A percentile compares a stretch with the other conserved stretches of the same genome.
Evolutionary conservation across 2,797 vertebrate genomes (phyloP).

Genomic region (Sebastes glaucus): DNA sequence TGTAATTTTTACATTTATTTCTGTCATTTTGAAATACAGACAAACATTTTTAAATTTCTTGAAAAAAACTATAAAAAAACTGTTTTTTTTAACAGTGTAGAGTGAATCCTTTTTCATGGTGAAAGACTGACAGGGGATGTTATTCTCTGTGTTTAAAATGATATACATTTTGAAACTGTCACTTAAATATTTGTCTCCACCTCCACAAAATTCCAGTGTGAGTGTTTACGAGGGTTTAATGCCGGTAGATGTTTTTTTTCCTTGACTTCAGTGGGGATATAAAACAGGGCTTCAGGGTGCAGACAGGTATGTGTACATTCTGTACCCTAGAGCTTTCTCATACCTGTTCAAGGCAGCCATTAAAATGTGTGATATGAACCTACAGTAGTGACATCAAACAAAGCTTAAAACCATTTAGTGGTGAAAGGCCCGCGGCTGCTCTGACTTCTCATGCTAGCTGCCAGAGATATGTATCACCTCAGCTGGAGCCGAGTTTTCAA

Average conservation of each 20-base stretch:
- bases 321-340: conserved; percentile 43
- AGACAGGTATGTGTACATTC: conserved; percentile 45
- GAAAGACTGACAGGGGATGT: background rate
- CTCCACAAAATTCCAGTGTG: conserved; percentile 26
- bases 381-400: conserved; percentile 60
- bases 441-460: conserved; percentile 39
- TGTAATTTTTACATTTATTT: too few species aligned
- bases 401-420: conserved; percentile 61
- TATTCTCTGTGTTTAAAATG: conserved; percentile 13
- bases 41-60: too few species aligned
- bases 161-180: conserved; percentile 30
- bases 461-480: conserved; percentile 61
- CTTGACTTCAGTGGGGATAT: conserved; percentile 2
- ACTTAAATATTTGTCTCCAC: conserved; percentile 40
- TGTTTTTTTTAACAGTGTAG: too few species aligned
- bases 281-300: conserved; percentile 12
- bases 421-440: conserved; percentile 53
- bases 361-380: conserved; percentile 47
- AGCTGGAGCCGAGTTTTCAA: conserved; percentile 12
- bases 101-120: background rate
- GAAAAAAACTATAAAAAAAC: too few species aligned
- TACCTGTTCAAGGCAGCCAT: conserved; percentile 35
- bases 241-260: conserved; percentile 3
- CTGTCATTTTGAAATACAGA: too few species aligned
- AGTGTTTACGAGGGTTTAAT: conserved; percentile 4